phyloP scores from a whole-genome alignment of 92 coral and sea anemone genomes.

The Montipora capitata region DNA sequence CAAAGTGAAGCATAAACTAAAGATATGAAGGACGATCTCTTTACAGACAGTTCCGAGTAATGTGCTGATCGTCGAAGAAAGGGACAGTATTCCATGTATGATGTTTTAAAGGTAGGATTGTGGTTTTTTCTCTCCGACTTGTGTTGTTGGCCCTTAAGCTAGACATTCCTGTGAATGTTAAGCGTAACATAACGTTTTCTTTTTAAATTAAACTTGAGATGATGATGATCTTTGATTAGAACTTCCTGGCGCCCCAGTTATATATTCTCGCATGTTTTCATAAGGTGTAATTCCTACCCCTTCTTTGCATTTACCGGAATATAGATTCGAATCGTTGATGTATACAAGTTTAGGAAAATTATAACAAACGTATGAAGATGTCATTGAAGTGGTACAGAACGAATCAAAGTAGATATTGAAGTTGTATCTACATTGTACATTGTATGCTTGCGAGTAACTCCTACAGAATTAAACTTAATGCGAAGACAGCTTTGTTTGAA shows the following conservation, averaged over 20 bases:
- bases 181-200: too few species aligned
- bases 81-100: slow-evolving; percentile 40
- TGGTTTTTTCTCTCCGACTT: not conserved
- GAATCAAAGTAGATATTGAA: not conserved
- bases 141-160: not conserved
- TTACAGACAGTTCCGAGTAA: too few species aligned
- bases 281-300: too few species aligned
- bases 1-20: too few species aligned
- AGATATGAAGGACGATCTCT: too few species aligned
- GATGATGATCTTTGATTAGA: too few species aligned
- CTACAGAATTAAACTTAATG: too few species aligned
- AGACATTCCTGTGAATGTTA: not conserved
- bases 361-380: not conserved
- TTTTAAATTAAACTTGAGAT: not conserved
- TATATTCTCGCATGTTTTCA: not conserved
- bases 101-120: slow-evolving; percentile 22
- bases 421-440: too few species aligned
- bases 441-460: too few species aligned
- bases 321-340: not conserved
- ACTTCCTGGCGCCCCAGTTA: not conserved
- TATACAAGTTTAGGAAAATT: not conserved
- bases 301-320: not conserved
- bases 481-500: not conserved
- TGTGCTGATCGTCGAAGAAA: slow-evolving; percentile 23
- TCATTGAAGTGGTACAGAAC: not conserved